Evolutionary conservation across 2,888 invertebrate species (phyloP), one percentile per base, ranked within the genome.

Genomic region (Mesorhabditis spiculigera): DNA sequence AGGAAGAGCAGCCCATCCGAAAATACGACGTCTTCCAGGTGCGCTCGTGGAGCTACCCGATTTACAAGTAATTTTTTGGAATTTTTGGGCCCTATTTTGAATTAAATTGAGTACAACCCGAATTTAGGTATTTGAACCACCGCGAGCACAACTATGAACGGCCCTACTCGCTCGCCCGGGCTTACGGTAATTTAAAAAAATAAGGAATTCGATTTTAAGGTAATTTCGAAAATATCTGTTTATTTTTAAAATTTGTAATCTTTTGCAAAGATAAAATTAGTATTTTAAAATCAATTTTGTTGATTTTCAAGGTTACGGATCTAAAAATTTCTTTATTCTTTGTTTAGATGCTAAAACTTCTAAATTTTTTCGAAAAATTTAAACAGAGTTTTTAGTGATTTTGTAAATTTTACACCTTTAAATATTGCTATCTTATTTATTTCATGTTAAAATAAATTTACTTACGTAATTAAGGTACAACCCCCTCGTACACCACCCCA

Each of bases 1-100:
- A 68, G 67, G 71, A 68, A 16, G 75, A 75, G 45, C 66, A 82
- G 71, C 83, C 83, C 13, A 76, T 85, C 70, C 78, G 85, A 8
- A 85, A 85, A 73, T 85, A 85, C 71, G 85, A 85, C 70, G 82
- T 85, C 5, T 85, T 84, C 73, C 82, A 83, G 58, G 71, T 85
- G 62, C 76, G 85, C 50, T 84, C 85, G 5, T 85, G 85, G 85
- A 81, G 83, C 44, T 84, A 85, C 71, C 84, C 84, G 13, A 84
- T 84, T 65, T 82, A 85, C 73, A 84, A 84, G 84, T 84, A 62
- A 66, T 77, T 70, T 62, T 61, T 42, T 63, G 68, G 45, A 41
- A 67, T 13, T 67, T n/a, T 45, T 41, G 43, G 13, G 43, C 13
- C 5, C 68, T 69, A 58, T 42, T 58, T n/a, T 58, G 43, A 63